Conservation (phyloP, 2,888 invertebrate species). For the Heliconius sara region DNA sequence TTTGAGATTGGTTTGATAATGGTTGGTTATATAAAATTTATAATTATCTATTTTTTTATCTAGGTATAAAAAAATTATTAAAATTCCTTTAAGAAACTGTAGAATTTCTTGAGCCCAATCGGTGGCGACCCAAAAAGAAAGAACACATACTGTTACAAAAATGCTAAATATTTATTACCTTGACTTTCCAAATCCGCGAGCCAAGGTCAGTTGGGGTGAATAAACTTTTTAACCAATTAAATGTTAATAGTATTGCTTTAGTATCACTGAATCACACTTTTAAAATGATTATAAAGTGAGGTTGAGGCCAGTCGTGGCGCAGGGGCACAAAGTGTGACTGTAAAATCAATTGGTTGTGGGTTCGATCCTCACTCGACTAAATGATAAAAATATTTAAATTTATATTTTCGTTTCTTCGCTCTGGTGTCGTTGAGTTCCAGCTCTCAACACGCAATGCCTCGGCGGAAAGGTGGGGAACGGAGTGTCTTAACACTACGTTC, state of each 20-base stretch:
- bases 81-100: not conserved
- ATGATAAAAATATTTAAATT: too few relatives aligned
- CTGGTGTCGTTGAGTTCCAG: too few relatives aligned
- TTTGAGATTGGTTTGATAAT: not conserved
- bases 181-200: slow-evolving; percentile 56
- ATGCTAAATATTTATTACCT: slow-evolving; percentile 53
- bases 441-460: too few relatives aligned
- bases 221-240: slow-evolving; percentile 46
- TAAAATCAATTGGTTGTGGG: too few relatives aligned
- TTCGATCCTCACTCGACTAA: too few relatives aligned
- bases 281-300: slow-evolving; percentile 6
- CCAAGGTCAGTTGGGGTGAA: slow-evolving; percentile 56
- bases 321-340: too few relatives aligned
- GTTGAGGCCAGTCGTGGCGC: not conserved
- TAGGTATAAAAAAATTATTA: not conserved
- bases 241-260: slow-evolving; percentile 39
- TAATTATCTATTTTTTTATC: not conserved
- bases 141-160: slow-evolving; percentile 56
- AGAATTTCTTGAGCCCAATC: slow-evolving; percentile 7
- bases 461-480: too few relatives aligned
- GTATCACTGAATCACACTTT: slow-evolving; percentile 14
- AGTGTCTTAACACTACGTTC: too few relatives aligned
- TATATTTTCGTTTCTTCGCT: too few relatives aligned
- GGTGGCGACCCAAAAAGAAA: slow-evolving; percentile 50
- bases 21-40: not conserved